These are phyloP conservation scores for Oncorhynchus tshawytscha DNA, from an alignment of 2,113 vertebrate species.

Conservation along the genomic window DNA sequence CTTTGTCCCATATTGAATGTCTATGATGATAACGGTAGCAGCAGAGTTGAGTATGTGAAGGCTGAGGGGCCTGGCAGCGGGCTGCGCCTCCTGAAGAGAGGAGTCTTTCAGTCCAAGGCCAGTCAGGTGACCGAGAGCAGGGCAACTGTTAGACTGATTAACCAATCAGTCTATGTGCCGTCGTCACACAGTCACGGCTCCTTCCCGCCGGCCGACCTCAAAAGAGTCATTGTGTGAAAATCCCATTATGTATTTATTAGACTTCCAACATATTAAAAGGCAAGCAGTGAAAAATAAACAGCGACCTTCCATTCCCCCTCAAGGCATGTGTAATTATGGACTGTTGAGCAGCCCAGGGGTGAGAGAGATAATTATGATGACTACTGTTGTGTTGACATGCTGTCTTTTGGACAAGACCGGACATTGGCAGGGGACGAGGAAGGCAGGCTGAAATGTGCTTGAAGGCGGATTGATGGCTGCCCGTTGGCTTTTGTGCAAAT, in stretches of 20 bases:
- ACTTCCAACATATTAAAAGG: slow-evolving; percentile 46
- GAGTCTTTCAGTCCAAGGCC: slow-evolving; percentile 18
- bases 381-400: slow-evolving; percentile 13
- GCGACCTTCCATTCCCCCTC: slow-evolving; percentile 36
- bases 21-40: slow-evolving; percentile 9
- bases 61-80: not conserved
- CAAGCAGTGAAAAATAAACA: slow-evolving; percentile 57
- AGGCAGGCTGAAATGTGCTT: not conserved
- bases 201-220: slow-evolving; percentile 28
- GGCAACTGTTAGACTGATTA: slow-evolving; percentile 59
- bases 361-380: slow-evolving; percentile 22
- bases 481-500: not conserved
- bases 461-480: not conserved
- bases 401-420: not conserved
- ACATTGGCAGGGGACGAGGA: no score
- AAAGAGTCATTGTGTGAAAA: slow-evolving; percentile 63
- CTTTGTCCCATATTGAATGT: slow-evolving; percentile 13
- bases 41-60: not conserved
- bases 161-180: slow-evolving; percentile 15
- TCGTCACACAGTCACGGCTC: not conserved
- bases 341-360: slow-evolving; percentile 17
- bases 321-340: slow-evolving; percentile 32
- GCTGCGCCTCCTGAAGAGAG: slow-evolving; percentile 31
- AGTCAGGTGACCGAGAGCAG: slow-evolving; percentile 66
- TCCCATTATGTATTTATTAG: slow-evolving; percentile 55